Evolutionary conservation across 92 coral and sea anemone genomes (phyloP).

Genomic region (Parazoanthus swiftii): DNA sequence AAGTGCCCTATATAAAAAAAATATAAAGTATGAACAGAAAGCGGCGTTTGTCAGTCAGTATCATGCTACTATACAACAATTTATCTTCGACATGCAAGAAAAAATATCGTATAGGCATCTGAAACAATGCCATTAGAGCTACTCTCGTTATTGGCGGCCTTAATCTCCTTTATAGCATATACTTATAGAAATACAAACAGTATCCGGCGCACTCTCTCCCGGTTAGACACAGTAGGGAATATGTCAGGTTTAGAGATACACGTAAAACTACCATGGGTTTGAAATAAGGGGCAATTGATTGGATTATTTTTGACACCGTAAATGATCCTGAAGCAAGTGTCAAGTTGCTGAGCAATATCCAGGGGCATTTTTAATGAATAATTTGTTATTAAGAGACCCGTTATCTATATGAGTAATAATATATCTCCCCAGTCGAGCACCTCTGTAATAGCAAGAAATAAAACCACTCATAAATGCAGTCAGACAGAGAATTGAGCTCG

Average conservation of each 20-base stretch:
- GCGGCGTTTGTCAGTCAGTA: too few relatives aligned
- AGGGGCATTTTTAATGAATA: constrained; percentile 36
- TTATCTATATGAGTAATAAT: neutral
- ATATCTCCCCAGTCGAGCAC: constrained; percentile 29
- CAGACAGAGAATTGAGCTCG: constrained; percentile 8
- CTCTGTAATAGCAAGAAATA: constrained; percentile 33
- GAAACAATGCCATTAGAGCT: too few relatives aligned
- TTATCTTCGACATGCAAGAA: too few relatives aligned
- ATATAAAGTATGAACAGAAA: too few relatives aligned
- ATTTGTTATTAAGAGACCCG: neutral
- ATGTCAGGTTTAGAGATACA: constrained; percentile 53
- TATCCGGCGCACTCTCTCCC: constrained; percentile 35
- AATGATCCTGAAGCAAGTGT: constrained; percentile 40
- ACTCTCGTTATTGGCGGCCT: too few relatives aligned
- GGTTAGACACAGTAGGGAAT: constrained; percentile 51
- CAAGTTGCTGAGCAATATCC: constrained; percentile 28
- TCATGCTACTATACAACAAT: too few relatives aligned
- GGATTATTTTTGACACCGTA: constrained; percentile 20
- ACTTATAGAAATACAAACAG: too few relatives aligned
- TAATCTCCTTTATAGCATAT: too few relatives aligned
- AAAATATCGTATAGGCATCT: too few relatives aligned
- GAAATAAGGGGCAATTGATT: constrained; percentile 31
- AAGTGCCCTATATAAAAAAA: too few relatives aligned
- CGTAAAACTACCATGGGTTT: constrained; percentile 53
- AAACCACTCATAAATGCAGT: neutral